phyloP scores from a whole-genome alignment of 1,140 invertebrate species.

The Heliconius hewitsoni region DNA sequence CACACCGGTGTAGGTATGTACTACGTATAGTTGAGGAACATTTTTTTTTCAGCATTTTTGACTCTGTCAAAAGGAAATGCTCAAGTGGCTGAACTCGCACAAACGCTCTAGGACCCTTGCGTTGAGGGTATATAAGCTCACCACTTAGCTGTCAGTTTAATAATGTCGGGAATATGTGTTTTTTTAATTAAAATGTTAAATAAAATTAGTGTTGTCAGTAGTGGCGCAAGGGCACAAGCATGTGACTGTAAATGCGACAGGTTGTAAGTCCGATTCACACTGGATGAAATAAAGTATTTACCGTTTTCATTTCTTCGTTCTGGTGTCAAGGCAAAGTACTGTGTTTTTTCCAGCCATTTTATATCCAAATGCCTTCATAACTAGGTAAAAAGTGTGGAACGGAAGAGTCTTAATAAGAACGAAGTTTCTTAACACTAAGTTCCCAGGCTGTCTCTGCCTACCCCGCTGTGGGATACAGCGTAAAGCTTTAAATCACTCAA shows the following conservation, averaged over 20 bases:
- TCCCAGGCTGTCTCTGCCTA: neutral
- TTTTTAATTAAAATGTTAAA: neutral
- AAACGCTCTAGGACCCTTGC: neutral
- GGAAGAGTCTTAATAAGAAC: neutral
- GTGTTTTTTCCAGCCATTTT: neutral
- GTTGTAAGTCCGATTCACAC: too few relatives aligned
- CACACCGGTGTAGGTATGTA: neutral
- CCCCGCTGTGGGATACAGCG: too few relatives aligned
- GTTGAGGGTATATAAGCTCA: neutral
- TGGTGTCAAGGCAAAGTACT: too few relatives aligned
- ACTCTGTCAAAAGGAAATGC: neutral
- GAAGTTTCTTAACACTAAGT: neutral
- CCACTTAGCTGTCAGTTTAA: conserved; percentile 6
- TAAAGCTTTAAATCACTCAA: too few relatives aligned
- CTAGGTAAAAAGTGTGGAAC: neutral
- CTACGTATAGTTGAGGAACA: neutral
- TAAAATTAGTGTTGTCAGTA: too few relatives aligned
- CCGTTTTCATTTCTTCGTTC: too few relatives aligned
- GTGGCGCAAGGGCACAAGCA: too few relatives aligned
- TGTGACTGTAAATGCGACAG: too few relatives aligned
- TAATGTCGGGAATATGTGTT: neutral
- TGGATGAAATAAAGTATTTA: too few relatives aligned
- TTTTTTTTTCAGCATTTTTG: conserved; percentile 8
- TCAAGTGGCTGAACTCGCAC: conserved; percentile 11
- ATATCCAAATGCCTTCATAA: neutral